Conservation (phyloP, 1,140 invertebrate genomes). For the Trichonephila inaurata region DNA sequence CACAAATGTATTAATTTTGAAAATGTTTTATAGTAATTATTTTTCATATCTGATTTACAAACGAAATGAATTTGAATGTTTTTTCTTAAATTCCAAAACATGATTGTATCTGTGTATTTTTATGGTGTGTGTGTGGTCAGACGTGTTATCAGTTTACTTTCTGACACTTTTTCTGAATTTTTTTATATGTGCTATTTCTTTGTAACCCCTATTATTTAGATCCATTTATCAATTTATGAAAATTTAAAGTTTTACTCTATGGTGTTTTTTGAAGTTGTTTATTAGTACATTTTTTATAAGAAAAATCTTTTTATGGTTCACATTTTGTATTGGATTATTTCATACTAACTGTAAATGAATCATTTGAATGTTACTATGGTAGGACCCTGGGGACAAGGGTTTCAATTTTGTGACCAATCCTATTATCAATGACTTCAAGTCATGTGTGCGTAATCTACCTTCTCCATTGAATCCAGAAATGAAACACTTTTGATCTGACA, state of each 20-base stretch:
- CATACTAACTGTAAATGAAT: conserved; percentile 9
- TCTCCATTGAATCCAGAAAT: neutral
- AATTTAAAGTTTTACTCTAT: conserved; percentile 10
- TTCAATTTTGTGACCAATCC: neutral
- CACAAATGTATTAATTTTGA: neutral
- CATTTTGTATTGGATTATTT: neutral
- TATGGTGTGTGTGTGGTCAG: neutral
- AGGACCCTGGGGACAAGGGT: neutral
- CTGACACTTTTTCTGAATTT: neutral
- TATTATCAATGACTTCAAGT: neutral
- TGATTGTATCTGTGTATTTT: neutral
- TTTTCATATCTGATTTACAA: no score
- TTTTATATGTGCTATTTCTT: neutral
- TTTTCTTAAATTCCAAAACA: neutral
- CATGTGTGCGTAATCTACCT: neutral
- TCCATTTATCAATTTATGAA: conserved; percentile 9
- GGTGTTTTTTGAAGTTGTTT: neutral
- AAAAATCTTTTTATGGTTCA: neutral
- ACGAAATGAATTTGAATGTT: no score
- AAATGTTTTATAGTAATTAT: no score
- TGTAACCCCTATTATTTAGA: neutral
- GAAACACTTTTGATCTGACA: neutral
- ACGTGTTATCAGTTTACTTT: no score
- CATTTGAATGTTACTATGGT: no score
- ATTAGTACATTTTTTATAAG: neutral